Percentiles rank a stretch among this genome's conserved stretches.
phyloP scores from a whole-genome alignment of 2,797 vertebrate genomes.

The Mormyrus hasselquistii region DNA sequence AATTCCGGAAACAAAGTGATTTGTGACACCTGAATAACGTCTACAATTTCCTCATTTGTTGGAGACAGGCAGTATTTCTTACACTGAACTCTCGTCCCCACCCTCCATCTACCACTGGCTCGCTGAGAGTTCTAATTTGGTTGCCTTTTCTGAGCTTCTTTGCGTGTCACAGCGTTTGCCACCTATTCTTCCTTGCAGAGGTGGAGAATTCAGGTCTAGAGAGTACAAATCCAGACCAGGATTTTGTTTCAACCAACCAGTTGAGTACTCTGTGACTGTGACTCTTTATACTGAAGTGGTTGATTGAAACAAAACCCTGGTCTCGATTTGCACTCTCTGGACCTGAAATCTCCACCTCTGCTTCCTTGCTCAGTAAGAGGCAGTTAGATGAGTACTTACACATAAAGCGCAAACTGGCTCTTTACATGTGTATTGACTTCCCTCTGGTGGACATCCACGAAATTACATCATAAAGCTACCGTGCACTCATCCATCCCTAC shows the following conservation, averaged over 20 bases:
- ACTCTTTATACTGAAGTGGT: no score
- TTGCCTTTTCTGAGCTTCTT: not conserved
- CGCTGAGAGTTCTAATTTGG: not conserved
- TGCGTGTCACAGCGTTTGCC: not conserved
- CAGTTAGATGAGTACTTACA: not conserved
- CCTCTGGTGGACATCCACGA: constrained; percentile 3
- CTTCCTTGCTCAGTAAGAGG: not conserved
- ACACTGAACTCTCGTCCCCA: not conserved
- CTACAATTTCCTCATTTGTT: not conserved
- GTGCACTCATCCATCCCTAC: not conserved
- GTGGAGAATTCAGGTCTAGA: no score
- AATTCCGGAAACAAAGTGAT: not conserved
- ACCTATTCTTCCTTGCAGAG: not conserved
- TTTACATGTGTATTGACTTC: not conserved
- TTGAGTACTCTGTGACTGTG: no score
- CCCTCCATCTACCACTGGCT: not conserved
- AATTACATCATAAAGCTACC: not conserved
- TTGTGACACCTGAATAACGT: not conserved
- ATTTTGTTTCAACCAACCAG: no score
- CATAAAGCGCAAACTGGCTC: not conserved
- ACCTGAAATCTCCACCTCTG: not conserved
- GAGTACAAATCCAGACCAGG: no score
- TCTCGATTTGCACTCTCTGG: no score
- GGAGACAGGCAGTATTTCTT: not conserved
- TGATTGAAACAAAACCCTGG: no score